These are phyloP conservation scores for Nibea coibor DNA, from an alignment of 2,113 vertebrate species.

Conservation along the genomic window DNA sequence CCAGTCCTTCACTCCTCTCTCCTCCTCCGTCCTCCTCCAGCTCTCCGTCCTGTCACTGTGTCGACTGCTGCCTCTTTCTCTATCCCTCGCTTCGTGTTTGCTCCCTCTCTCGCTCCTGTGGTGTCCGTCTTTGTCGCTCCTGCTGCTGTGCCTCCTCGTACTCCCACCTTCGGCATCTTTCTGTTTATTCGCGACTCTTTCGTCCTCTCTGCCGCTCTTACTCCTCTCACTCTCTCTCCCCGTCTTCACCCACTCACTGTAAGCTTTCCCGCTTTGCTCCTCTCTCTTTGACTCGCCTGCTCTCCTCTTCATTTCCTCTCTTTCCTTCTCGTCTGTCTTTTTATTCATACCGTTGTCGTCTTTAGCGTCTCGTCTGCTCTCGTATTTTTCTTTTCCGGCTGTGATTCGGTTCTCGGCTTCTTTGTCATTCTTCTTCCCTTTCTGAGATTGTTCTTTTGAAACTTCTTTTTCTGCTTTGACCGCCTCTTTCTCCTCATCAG, in stretches of 20 bases:
- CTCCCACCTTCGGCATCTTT: conserved; percentile 10
- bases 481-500: not conserved
- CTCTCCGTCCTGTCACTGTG: conserved; percentile 14
- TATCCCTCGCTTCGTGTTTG: not conserved
- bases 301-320: conserved; percentile 1
- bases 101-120: conserved; percentile 12
- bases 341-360: not conserved
- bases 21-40: conserved; percentile 41
- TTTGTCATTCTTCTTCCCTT: conserved; percentile 57
- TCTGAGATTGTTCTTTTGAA: conserved; percentile 34
- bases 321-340: conserved; percentile 10
- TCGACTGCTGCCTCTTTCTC: not conserved
- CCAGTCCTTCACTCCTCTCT: conserved; percentile 46
- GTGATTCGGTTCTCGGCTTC: conserved; percentile 49
- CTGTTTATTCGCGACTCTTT: conserved; percentile 4
- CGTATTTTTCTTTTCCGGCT: conserved; percentile 43
- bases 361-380: conserved; percentile 1
- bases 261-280: not conserved
- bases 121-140: not conserved
- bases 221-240: conserved; percentile 28
- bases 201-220: not conserved
- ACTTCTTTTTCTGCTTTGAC: conserved; percentile 11
- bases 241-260: not conserved
- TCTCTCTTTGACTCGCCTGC: conserved; percentile 2
- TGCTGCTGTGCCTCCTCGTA: conserved; percentile 29